phyloP scores from a whole-genome alignment of 2,113 vertebrate genomes.

The Sinosuthora webbiana region DNA sequence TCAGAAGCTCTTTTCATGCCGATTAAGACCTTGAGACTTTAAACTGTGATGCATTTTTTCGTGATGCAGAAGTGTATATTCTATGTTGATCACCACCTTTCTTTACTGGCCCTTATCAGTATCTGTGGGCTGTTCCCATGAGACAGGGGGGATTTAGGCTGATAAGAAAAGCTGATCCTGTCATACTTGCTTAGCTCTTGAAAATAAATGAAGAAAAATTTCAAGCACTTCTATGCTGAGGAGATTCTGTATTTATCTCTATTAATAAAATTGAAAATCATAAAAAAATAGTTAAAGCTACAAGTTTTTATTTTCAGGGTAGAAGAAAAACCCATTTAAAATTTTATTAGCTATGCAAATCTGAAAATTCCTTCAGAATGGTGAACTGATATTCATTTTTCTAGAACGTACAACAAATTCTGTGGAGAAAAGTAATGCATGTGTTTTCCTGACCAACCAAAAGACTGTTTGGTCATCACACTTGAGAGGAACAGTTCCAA shows the following conservation, averaged over 20 bases:
- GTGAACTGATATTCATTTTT: background rate
- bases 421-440: no score
- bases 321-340: background rate
- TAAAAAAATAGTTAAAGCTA: background rate
- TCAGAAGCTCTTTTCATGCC: background rate
- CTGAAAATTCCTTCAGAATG: background rate
- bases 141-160: background rate
- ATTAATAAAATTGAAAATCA: background rate
- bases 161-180: background rate
- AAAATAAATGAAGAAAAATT: background rate
- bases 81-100: background rate
- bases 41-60: background rate
- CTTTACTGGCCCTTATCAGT: background rate
- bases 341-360: background rate
- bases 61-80: background rate
- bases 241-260: background rate
- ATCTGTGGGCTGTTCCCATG: background rate
- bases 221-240: background rate
- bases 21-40: background rate
- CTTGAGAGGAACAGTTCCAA: background rate
- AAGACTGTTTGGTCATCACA: background rate
- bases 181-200: background rate
- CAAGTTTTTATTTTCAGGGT: background rate
- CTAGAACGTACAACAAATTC: background rate
- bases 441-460: background rate